These are phyloP conservation scores for Cataglyphis albicans DNA, from an alignment of 2,888 invertebrate genomes.

Conservation along the genomic window DNA sequence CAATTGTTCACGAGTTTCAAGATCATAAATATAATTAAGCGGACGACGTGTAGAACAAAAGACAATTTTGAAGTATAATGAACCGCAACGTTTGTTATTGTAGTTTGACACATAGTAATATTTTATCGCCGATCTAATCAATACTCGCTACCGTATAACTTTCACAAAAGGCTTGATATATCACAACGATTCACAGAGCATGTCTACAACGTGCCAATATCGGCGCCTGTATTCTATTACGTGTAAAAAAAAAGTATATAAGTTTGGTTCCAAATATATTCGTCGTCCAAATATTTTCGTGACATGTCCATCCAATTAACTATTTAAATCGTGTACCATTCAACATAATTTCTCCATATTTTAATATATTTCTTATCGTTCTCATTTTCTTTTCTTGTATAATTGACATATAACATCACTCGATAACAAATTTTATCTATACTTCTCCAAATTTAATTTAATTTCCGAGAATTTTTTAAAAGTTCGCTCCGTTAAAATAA, in stretches of 20 bases:
- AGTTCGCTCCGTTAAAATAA: not conserved
- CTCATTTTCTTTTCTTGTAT: not conserved
- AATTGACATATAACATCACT: not conserved
- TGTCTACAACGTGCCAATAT: constrained; percentile 4
- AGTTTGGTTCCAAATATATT: not conserved
- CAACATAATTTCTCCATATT: not conserved
- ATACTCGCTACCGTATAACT: constrained; percentile 67
- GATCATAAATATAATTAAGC: not conserved
- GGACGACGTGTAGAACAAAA: not conserved
- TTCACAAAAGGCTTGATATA: constrained; percentile 62
- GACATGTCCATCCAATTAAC: not conserved
- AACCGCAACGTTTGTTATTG: constrained; percentile 61
- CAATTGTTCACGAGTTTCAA: constrained; percentile 12
- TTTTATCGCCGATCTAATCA: constrained; percentile 58
- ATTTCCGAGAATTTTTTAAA: not conserved
- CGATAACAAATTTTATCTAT: not conserved
- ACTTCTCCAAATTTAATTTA: not conserved
- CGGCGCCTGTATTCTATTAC: not conserved
- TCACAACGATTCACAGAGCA: constrained; percentile 55
- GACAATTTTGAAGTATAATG: constrained; percentile 56
- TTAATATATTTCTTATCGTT: not conserved
- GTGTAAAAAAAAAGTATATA: not conserved
- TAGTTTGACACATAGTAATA: constrained; percentile 53
- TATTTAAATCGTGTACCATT: not conserved
- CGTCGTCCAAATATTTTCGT: not conserved